Conservation (phyloP, 1,140 invertebrate species). For the Drosophila kikkawai region DNA sequence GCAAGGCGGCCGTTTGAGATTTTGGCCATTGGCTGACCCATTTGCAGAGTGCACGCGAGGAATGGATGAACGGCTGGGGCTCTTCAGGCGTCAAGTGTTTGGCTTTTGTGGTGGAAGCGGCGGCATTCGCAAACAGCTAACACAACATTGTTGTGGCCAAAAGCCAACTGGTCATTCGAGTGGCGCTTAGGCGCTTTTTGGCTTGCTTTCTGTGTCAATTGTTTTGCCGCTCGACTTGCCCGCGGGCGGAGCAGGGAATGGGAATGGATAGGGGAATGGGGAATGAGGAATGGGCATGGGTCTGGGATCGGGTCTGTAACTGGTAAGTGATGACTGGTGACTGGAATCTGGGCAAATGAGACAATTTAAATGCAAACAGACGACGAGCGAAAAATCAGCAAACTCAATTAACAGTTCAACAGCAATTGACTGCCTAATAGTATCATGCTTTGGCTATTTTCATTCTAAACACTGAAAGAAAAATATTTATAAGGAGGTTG, state of each 20-base stretch:
- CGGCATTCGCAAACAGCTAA: slow-evolving; percentile 28
- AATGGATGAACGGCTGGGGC: slow-evolving; percentile 34
- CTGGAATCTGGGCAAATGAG: slow-evolving; percentile 66
- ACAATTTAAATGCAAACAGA: slow-evolving; percentile 78
- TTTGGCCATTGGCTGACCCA: slow-evolving; percentile 62
- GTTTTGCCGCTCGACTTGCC: slow-evolving; percentile 52
- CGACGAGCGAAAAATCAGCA: slow-evolving; percentile 33
- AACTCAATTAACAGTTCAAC: slow-evolving; percentile 74
- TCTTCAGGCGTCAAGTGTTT: slow-evolving; percentile 77
- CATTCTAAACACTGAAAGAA: slow-evolving; percentile 27
- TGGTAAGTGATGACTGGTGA: slow-evolving; percentile 13
- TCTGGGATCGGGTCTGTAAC: slow-evolving; percentile 8
- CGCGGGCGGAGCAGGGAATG: slow-evolving; percentile 30
- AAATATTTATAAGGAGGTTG: too few species aligned
- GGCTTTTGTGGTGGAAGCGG: slow-evolving; percentile 42
- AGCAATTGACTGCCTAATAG: slow-evolving; percentile 72
- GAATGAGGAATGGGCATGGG: not conserved
- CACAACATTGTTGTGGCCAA: slow-evolving; percentile 32
- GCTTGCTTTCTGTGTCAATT: slow-evolving; percentile 77
- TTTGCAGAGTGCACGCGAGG: slow-evolving; percentile 75
- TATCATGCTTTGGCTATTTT: slow-evolving; percentile 75
- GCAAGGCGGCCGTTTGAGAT: slow-evolving; percentile 31
- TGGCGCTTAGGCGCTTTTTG: slow-evolving; percentile 78
- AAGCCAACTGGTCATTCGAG: slow-evolving; percentile 67
- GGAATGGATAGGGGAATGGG: not conserved